A percentile compares a stretch with the other conserved stretches of the same genome.
Evolutionary conservation across 2,888 invertebrate species (phyloP).

Genomic region (Drosophila diplacantha): DNA sequence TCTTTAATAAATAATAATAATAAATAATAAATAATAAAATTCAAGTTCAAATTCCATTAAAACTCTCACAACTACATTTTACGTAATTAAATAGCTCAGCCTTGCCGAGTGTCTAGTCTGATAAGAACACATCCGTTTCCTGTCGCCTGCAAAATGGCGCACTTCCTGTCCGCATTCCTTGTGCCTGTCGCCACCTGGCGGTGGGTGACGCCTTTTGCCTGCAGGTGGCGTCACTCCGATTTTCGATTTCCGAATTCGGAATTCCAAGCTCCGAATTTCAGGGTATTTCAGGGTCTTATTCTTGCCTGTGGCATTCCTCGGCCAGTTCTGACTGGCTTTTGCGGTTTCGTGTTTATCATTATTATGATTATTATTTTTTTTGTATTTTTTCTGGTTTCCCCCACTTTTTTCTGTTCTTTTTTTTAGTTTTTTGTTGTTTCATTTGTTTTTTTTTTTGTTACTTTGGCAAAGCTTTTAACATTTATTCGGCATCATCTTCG

Average conservation of each 20-base stretch:
- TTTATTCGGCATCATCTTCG: conserved; percentile 54
- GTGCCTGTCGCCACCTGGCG: conserved; percentile 9
- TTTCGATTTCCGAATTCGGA: conserved; percentile 3
- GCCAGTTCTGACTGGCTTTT: conserved; percentile 46
- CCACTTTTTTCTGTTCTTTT: conserved; percentile 25
- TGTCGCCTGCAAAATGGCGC: background rate
- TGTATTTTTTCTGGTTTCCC: conserved; percentile 34
- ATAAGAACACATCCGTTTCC: conserved; percentile 3
- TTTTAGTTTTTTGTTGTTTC: no score
- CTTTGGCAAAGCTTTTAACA: conserved; percentile 50
- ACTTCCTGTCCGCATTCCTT: conserved; percentile 11
- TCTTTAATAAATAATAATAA: no score
- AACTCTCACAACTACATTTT: no score
- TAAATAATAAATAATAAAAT: no score
- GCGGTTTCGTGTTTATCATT: conserved; percentile 51
- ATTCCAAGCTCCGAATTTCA: conserved; percentile 1
- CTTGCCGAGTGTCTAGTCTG: no score
- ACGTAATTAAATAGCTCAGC: no score
- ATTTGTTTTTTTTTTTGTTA: conserved; percentile 34
- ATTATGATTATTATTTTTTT: conserved; percentile 52
- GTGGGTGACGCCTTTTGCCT: conserved; percentile 1
- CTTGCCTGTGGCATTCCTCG: conserved; percentile 26
- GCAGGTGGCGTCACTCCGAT: conserved; percentile 4
- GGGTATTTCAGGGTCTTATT: conserved; percentile 18
- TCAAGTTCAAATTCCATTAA: no score